Conservation (phyloP, 2,797 vertebrate genomes). For the Allobates femoralis region DNA sequence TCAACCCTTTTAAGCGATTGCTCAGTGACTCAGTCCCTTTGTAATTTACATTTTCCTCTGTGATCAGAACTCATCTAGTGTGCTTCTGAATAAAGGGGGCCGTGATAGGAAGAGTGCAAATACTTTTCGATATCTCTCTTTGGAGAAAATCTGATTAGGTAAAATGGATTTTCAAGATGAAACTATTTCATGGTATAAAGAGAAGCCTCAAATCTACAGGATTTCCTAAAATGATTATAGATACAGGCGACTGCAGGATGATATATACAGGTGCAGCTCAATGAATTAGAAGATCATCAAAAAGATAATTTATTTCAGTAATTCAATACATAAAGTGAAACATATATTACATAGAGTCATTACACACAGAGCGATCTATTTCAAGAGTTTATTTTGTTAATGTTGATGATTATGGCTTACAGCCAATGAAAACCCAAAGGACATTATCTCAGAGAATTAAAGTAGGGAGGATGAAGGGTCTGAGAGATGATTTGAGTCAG, state of each 20-base stretch:
- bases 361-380: too few species aligned
- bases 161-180: background rate
- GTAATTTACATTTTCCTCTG: background rate
- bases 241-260: background rate
- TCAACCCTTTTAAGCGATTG: background rate
- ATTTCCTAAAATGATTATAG: background rate
- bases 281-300: too few species aligned
- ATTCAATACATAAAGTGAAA: too few species aligned
- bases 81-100: background rate
- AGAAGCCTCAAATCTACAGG: background rate
- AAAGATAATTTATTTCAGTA: too few species aligned
- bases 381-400: too few species aligned
- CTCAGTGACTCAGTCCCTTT: background rate
- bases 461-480: too few species aligned
- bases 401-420: too few species aligned
- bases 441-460: too few species aligned
- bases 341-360: too few species aligned
- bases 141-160: background rate
- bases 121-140: background rate
- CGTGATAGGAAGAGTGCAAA: background rate
- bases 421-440: too few species aligned
- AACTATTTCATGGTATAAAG: background rate
- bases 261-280: too few species aligned
- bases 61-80: background rate
- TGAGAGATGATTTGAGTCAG: too few species aligned